Base-by-base conservation (phyloP, 2,113 vertebrate species). In the Progne subis region DNA sequence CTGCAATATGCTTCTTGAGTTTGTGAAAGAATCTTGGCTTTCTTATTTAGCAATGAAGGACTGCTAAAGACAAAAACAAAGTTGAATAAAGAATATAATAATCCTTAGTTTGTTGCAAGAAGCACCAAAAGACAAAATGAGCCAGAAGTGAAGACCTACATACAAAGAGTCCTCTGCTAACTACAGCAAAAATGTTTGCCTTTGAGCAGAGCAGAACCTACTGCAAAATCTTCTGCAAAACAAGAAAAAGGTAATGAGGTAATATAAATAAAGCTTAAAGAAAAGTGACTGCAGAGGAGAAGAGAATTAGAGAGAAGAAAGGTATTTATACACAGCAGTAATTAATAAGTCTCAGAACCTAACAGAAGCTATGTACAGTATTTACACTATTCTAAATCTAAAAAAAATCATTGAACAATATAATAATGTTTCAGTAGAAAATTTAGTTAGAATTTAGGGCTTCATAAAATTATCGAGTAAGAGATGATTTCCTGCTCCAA, bases 11-110 rank as follows among this genome's bases (percentile, higher is more conserved):
- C 41, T 91, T 86, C 52, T 70, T 52, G 46, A 82, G 50, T 53
- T 70, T 92, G 59, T 88, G 89, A 72, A 70, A 79, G 82, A 64
- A 87, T 59, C 60, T 83, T 89, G 56, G 50, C 78, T 96, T 95
- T 86, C 82, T 90, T 70, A 88, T 50, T 91, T 84, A 90, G 82
- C 69, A 91, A 32, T 68, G 57, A 43, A 85, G 44, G 29, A 81
- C 55, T 65, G 47, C 24, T 89, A 91, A 74, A 92, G 41, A 80
- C 49, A 86, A 86, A 77, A 83, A 26, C 50, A 34, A 41, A 61
- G 37, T 21, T 90, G 61, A 43, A 61, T 44, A 44, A 77, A 68
- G 18, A 50, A 56, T 17, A 34, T 34, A 90, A 52, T 49, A 74
- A 90, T 37, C 29, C 15, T 83, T 17, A 69, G 31, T 26, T 85